phyloP scores from a whole-genome alignment of 2,888 invertebrate genomes.

The Platycheirus albimanus region DNA sequence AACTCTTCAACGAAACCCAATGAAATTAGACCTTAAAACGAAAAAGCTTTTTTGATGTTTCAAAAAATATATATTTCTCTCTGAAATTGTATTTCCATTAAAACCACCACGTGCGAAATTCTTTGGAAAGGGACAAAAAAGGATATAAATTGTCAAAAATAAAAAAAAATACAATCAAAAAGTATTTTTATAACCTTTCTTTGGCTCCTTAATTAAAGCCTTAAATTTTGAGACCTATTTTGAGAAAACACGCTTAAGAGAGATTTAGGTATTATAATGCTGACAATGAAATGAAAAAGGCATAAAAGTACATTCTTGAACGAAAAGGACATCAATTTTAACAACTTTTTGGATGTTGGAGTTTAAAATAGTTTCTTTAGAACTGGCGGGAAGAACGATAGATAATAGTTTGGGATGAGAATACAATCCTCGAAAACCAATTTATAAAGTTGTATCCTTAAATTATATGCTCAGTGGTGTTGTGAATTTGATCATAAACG shows the following conservation, averaged over 20 bases:
- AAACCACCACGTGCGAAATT: background rate
- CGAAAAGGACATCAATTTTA: conserved; percentile 57
- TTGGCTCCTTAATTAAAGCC: conserved; percentile 53
- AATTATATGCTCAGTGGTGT: background rate
- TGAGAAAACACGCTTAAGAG: conserved; percentile 22
- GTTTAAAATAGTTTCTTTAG: conserved; percentile 34
- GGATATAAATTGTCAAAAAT: conserved; percentile 61
- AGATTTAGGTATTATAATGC: no score
- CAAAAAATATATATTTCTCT: no score
- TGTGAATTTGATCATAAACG: conserved; percentile 24
- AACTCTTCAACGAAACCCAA: background rate
- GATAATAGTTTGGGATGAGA: no score
- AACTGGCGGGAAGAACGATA: conserved; percentile 15
- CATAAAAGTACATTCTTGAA: conserved; percentile 17
- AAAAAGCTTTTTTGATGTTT: background rate
- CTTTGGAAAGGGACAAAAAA: conserved; percentile 17
- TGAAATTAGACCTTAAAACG: background rate
- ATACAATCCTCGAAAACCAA: conserved; percentile 44
- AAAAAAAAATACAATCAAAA: conserved; percentile 30
- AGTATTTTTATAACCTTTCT: conserved; percentile 17
- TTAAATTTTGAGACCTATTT: conserved; percentile 36
- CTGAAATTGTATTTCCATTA: no score
- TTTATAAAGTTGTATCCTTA: conserved; percentile 60
- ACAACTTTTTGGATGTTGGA: conserved; percentile 26
- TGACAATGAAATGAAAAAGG: conserved; percentile 19